Evolutionary conservation across 2,888 invertebrate genomes (phyloP).

Genomic region (Anarsia innoxiella): DNA sequence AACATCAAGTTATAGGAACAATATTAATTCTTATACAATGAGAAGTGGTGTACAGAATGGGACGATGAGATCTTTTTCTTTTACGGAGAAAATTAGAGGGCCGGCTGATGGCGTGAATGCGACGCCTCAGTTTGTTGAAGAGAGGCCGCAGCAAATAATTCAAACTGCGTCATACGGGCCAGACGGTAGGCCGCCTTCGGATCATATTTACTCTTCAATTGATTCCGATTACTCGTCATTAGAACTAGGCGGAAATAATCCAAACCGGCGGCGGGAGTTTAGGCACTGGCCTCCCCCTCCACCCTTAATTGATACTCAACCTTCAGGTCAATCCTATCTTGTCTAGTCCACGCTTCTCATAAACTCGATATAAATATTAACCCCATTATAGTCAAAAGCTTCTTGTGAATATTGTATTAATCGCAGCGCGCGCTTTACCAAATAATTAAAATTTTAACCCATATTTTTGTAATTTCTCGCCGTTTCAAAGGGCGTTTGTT

Average conservation of each 20-base stretch:
- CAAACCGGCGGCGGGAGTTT: conserved; percentile 58
- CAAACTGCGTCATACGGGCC: conserved; percentile 59
- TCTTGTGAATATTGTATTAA: conserved; percentile 64
- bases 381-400: conserved; percentile 61
- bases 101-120: conserved; percentile 71
- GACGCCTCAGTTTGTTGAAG: conserved; percentile 76
- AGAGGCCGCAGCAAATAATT: conserved; percentile 43
- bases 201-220: conserved; percentile 93
- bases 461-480: conserved; percentile 72
- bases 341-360: conserved; percentile 63
- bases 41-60: conserved; percentile 77
- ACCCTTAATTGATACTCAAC: conserved; percentile 58
- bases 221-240: conserved; percentile 91
- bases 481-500: conserved; percentile 56
- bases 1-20: conserved; percentile 80
- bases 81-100: conserved; percentile 67
- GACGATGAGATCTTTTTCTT: conserved; percentile 76
- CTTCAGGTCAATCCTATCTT: conserved; percentile 67
- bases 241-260: conserved; percentile 77
- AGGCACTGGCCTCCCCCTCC: conserved; percentile 68
- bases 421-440: conserved; percentile 69
- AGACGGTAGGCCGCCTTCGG: conserved; percentile 84
- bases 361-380: conserved; percentile 31
- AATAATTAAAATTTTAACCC: conserved; percentile 68
- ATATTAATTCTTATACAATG: conserved; percentile 89